phyloP scores from a whole-genome alignment of 2,888 invertebrate species.

The Sinelater perroti region DNA sequence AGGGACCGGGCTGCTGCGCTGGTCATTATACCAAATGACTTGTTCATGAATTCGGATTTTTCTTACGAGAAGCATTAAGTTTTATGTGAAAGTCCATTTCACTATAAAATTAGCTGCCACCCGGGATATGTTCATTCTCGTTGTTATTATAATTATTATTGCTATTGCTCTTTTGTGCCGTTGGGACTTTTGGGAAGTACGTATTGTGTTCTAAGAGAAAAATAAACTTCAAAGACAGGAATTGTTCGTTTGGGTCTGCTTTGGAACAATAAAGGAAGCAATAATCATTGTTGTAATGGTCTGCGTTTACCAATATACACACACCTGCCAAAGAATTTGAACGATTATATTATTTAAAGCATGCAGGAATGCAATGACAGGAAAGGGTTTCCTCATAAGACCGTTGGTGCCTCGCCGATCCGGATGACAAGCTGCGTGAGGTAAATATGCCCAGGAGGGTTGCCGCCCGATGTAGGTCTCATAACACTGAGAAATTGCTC shows the following conservation, averaged over 20 bases:
- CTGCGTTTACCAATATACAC: too few species aligned
- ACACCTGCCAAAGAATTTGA: too few species aligned
- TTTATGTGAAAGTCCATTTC: constrained; percentile 12
- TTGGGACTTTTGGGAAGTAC: constrained; percentile 3
- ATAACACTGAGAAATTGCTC: constrained; percentile 5
- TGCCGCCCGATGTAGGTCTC: constrained; percentile 12
- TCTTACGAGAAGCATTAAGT: background rate
- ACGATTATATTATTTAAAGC: constrained; percentile 21
- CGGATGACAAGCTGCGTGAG: constrained; percentile 23
- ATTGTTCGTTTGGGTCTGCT: too few species aligned
- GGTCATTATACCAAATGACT: too few species aligned
- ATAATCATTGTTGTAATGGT: too few species aligned
- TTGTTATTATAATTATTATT: constrained; percentile 15
- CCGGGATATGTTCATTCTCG: constrained; percentile 6
- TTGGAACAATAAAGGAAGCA: too few species aligned
- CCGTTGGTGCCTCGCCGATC: constrained; percentile 14
- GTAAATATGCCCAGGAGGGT: constrained; percentile 18
- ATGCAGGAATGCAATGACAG: constrained; percentile 19
- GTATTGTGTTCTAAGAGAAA: constrained; percentile 5
- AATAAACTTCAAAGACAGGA: too few species aligned
- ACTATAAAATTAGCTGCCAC: constrained; percentile 13
- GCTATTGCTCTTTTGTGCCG: constrained; percentile 1
- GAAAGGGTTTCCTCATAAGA: constrained; percentile 21
- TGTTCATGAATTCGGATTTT: constrained; percentile 1
- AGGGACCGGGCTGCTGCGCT: too few species aligned